Base-by-base conservation (phyloP, 2,113 vertebrate genomes). In the Vicugna pacos region DNA sequence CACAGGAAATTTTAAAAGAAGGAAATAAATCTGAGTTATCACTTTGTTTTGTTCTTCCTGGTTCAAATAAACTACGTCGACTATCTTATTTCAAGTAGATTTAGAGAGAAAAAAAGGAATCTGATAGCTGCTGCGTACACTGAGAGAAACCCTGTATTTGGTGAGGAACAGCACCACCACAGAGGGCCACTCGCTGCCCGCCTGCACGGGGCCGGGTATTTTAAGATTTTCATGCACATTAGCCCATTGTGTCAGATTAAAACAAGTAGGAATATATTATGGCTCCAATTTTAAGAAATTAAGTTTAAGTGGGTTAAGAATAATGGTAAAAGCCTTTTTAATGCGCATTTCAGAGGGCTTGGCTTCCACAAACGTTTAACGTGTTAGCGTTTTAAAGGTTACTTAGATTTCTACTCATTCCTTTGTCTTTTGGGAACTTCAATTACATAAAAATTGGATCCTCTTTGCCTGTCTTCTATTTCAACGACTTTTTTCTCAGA, bases 51-150 rank as follows among this genome's bases (percentile, higher is more conserved):
- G 38, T 20, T 93, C n/a, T 24, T 52, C 46, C 19, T 42, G 32
- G 12, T 28, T 22, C n/a, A 52, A 73, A 28, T 60, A n/a, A 79
- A 19, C 5, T 20, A 48, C 26, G 35, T 20, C 2, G 52, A 28
- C 17, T 35, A 0, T n/a, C 50, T 84, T 15, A 58, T 52, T 28
- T 77, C 64, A 48, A 17, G 24, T 20, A n/a, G 35, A 46, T 22
- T 42, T 3, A 28, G 26, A 46, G 8, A 1, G 20, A 26, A 38
- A 16, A 16, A 30, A 70, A 4, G 15, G 4, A 3, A 5, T 42
- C 22, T 5, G 22, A 2, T 3, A 35, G 0, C 1, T 60, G 16
- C 26, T 6, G 28, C 15, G 19, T 4, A 8, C 3, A 67, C 19
- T 4, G 19, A 89, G 70, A 46, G 11, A 54, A 28, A 20, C 3